Conservation (phyloP, 1,140 invertebrate genomes). For the Idris sp. region DNA sequence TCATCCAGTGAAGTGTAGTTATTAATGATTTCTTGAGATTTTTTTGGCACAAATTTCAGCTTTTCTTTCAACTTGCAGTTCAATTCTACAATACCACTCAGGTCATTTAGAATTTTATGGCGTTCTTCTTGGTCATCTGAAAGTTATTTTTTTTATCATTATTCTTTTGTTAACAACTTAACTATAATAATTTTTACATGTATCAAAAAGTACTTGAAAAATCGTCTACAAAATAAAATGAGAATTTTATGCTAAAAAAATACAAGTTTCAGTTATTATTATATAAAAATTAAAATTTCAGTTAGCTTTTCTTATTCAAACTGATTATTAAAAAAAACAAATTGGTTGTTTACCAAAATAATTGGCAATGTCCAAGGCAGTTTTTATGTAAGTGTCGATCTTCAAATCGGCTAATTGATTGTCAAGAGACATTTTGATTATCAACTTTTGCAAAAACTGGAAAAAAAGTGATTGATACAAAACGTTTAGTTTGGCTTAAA, state of each 20-base stretch:
- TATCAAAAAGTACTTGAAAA: too few relatives aligned
- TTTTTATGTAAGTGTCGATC: constrained; percentile 45
- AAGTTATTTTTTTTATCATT: constrained; percentile 5
- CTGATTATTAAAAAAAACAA: not conserved
- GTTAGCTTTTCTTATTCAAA: too few relatives aligned
- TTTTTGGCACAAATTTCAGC: constrained; percentile 27
- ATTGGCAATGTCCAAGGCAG: constrained; percentile 38
- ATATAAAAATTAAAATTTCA: too few relatives aligned
- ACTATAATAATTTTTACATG: too few relatives aligned
- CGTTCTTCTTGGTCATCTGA: constrained; percentile 41
- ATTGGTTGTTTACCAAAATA: constrained; percentile 37
- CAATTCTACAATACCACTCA: constrained; percentile 38
- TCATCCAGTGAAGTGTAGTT: constrained; percentile 13
- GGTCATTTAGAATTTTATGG: constrained; percentile 26
- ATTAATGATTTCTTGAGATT: constrained; percentile 21
- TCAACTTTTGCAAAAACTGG: not conserved
- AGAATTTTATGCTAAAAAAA: too few relatives aligned
- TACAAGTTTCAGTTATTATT: too few relatives aligned
- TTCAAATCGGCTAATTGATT: constrained; percentile 14
- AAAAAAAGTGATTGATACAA: not conserved
- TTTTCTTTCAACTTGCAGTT: constrained; percentile 44
- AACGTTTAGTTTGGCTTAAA: not conserved
- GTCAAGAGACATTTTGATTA: constrained; percentile 22
- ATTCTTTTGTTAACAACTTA: too few relatives aligned
- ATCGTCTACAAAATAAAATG: too few relatives aligned